These are phyloP conservation scores for Hecatera dysodea DNA, from an alignment of 2,888 invertebrate genomes.

Conservation along the genomic window DNA sequence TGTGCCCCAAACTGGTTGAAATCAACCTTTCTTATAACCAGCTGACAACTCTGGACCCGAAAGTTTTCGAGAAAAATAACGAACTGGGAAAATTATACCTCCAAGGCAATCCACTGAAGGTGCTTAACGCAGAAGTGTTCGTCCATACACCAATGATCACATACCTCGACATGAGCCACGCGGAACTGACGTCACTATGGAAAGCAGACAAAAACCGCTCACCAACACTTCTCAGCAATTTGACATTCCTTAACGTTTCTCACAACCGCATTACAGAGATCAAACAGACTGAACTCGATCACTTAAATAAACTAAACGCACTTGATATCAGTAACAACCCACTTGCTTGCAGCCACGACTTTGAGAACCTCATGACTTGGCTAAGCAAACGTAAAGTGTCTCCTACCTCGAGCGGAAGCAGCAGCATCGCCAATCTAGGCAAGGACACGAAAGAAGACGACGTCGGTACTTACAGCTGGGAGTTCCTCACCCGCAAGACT, in stretches of 20 bases:
- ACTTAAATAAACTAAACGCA: constrained; percentile 90
- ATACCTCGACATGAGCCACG: constrained; percentile 93
- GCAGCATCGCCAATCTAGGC: constrained; percentile 83
- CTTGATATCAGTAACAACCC: constrained; percentile 93
- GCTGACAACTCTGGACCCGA: constrained; percentile 91
- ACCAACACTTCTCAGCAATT: constrained; percentile 87
- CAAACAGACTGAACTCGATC: constrained; percentile 91
- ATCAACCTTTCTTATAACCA: constrained; percentile 94
- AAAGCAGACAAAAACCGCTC: constrained; percentile 88
- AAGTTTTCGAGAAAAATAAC: constrained; percentile 92
- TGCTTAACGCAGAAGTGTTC: constrained; percentile 93
- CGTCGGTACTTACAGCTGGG: constrained; percentile 84
- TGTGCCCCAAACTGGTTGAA: constrained; percentile 91
- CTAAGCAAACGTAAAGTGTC: constrained; percentile 91
- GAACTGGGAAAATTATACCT: constrained; percentile 93
- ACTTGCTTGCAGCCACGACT: constrained; percentile 92
- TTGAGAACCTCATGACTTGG: constrained; percentile 93
- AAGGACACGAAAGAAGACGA: constrained; percentile 82
- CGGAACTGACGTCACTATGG: constrained; percentile 93
- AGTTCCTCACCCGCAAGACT: constrained; percentile 85
- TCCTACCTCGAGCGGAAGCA: constrained; percentile 85
- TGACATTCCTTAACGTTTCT: constrained; percentile 91
- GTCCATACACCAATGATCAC: constrained; percentile 91
- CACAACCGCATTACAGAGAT: constrained; percentile 91
- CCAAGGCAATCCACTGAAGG: constrained; percentile 93